Percentiles rank a stretch among this genome's conserved stretches.
Conservation (phyloP, 2,113 vertebrate genomes). For the Mastomys natalensis region DNA sequence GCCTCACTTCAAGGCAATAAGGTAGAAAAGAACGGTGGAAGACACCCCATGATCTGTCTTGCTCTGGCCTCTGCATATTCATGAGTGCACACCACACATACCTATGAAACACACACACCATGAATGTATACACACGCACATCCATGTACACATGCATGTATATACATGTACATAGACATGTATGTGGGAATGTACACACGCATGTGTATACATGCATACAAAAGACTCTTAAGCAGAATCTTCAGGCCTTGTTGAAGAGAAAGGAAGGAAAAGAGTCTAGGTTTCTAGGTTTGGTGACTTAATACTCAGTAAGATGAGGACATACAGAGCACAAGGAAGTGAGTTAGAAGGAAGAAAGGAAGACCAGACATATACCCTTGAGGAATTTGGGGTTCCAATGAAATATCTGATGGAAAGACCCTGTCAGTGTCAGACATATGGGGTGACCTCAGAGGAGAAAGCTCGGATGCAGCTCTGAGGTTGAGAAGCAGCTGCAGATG, state of each 20-base stretch:
- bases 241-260: neutral
- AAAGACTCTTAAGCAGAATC: neutral
- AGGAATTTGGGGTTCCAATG: neutral
- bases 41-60: neutral
- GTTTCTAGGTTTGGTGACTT: neutral
- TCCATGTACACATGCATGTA: neutral
- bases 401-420: neutral
- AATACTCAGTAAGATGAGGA: neutral
- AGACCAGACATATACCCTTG: too few relatives aligned
- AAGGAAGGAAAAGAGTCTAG: neutral
- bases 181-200: neutral
- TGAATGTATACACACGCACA: neutral
- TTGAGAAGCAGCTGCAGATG: neutral
- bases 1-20: neutral
- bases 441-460: neutral
- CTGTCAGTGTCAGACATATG: fast-evolving
- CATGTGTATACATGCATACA: neutral
- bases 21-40: neutral
- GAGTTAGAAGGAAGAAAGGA: neutral
- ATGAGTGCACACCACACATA: too few relatives aligned
- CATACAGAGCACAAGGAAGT: neutral
- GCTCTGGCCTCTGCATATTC: neutral
- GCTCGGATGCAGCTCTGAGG: neutral
- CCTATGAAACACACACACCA: neutral
- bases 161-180: neutral